These are phyloP conservation scores for Romanomermis culicivorax DNA, from an alignment of 2,888 invertebrate species.

Conservation along the genomic window DNA sequence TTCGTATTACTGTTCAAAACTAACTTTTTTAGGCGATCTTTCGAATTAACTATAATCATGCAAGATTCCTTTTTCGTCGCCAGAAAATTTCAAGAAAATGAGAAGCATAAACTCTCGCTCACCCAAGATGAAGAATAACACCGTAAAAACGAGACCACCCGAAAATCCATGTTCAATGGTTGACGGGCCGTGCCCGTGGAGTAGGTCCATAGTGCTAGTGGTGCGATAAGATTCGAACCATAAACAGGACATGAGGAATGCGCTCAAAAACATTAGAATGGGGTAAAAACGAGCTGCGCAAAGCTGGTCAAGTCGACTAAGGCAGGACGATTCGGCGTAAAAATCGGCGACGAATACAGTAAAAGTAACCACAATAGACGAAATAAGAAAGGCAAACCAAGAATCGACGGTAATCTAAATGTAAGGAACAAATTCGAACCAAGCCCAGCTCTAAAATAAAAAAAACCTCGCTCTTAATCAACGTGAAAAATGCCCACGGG, in stretches of 20 bases:
- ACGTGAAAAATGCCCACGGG: slow-evolving; percentile 32
- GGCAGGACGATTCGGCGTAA: slow-evolving; percentile 32
- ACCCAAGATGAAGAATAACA: slow-evolving; percentile 34
- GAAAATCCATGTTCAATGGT: slow-evolving; percentile 32
- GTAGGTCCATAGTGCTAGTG: slow-evolving; percentile 3
- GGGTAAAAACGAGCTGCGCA: slow-evolving; percentile 30
- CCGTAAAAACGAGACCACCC: slow-evolving; percentile 34
- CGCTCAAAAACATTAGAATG: slow-evolving; percentile 30
- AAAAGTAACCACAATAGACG: slow-evolving; percentile 28
- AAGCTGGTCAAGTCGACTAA: slow-evolving; percentile 27
- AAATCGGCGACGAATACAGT: slow-evolving; percentile 35
- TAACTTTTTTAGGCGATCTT: too few species aligned
- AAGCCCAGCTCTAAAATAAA: too few species aligned
- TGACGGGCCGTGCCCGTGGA: slow-evolving; percentile 4
- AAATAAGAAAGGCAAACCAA: background rate
- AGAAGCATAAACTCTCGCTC: too few species aligned
- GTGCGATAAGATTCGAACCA: slow-evolving; percentile 29
- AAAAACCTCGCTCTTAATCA: too few species aligned
- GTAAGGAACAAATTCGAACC: too few species aligned
- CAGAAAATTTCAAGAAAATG: too few species aligned
- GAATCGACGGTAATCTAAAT: background rate
- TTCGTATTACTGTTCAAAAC: too few species aligned
- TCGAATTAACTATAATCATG: too few species aligned
- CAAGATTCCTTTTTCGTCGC: too few species aligned
- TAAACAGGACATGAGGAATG: slow-evolving; percentile 26